Evolutionary conservation across 2,113 vertebrate species (phyloP).

Genomic region (Microtus pennsylvanicus): DNA sequence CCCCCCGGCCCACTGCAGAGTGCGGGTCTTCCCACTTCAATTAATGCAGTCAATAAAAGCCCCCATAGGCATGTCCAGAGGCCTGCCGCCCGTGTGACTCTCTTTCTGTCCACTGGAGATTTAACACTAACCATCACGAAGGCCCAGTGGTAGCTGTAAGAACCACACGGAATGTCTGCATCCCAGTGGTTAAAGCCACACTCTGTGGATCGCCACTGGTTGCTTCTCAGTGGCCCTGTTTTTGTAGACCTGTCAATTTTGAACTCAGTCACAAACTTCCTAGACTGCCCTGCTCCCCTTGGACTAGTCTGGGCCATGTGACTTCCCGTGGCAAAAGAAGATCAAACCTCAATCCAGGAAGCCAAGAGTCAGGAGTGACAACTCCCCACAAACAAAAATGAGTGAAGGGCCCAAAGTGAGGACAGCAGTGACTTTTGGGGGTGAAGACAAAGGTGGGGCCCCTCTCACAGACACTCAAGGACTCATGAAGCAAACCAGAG

Average conservation of each 20-base stretch:
- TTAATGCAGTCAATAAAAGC: not conserved
- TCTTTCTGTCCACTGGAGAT: fast-evolving
- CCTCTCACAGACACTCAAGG: not conserved
- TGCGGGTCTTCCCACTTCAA: too few relatives aligned
- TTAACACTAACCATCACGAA: not conserved
- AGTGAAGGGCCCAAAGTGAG: fast-evolving
- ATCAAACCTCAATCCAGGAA: not conserved
- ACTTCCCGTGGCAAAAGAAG: not conserved
- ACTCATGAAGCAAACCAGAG: not conserved
- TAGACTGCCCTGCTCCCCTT: fast-evolving
- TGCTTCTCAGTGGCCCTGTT: not conserved
- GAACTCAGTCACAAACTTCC: fast-evolving
- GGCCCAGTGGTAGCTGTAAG: too few relatives aligned
- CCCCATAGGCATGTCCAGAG: too few relatives aligned
- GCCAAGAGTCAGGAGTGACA: too few relatives aligned
- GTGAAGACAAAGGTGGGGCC: not conserved
- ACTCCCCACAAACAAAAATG: too few relatives aligned
- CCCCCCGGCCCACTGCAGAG: fast-evolving
- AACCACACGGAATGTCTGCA: fast-evolving
- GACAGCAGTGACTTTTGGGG: not conserved
- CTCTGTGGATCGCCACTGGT: too few relatives aligned
- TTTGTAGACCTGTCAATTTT: too few relatives aligned
- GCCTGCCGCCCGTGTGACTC: not conserved
- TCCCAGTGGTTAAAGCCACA: fast-evolving
- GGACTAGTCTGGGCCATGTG: not conserved